Conservation (phyloP, 1,140 invertebrate species). For the Drosophila grimshawi region DNA sequence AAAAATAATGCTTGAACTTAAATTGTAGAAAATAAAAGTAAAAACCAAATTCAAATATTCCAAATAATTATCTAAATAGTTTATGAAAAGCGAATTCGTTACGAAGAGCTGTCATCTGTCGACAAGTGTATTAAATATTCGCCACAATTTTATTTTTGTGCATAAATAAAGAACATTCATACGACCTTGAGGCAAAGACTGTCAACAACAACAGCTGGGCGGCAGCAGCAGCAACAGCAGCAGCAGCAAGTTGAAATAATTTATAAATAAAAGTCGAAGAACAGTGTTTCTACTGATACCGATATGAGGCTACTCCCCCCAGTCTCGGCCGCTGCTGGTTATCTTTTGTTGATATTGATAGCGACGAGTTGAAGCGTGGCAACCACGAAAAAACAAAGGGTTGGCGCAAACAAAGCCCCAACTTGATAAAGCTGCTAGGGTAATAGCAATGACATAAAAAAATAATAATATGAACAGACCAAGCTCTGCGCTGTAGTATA, state of each 20-base stretch:
- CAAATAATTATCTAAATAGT: no score
- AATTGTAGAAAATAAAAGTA: no score
- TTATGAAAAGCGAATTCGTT: no score
- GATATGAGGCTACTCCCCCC: slow-evolving; percentile 20
- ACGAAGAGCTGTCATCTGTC: no score
- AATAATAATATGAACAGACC: background rate
- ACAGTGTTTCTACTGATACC: slow-evolving; percentile 29
- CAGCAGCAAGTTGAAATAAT: slow-evolving; percentile 39
- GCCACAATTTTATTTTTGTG: background rate
- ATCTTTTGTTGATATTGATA: slow-evolving; percentile 74
- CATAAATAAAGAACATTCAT: slow-evolving; percentile 30
- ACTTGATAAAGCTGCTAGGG: slow-evolving; percentile 42
- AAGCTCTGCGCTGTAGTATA: background rate
- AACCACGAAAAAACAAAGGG: slow-evolving; percentile 2
- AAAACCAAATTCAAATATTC: no score
- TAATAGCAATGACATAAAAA: slow-evolving; percentile 9
- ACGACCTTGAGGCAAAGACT: slow-evolving; percentile 59
- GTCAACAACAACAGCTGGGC: slow-evolving; percentile 51
- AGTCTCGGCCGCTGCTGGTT: slow-evolving; percentile 28
- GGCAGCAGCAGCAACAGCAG: slow-evolving; percentile 10
- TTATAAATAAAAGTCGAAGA: slow-evolving; percentile 51
- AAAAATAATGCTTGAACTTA: no score
- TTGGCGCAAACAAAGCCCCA: background rate
- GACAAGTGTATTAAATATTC: slow-evolving; percentile 3
- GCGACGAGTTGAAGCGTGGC: slow-evolving; percentile 18